phyloP scores from a whole-genome alignment of 92 coral and sea anemone genomes.

The Chrysogorgia sp. region DNA sequence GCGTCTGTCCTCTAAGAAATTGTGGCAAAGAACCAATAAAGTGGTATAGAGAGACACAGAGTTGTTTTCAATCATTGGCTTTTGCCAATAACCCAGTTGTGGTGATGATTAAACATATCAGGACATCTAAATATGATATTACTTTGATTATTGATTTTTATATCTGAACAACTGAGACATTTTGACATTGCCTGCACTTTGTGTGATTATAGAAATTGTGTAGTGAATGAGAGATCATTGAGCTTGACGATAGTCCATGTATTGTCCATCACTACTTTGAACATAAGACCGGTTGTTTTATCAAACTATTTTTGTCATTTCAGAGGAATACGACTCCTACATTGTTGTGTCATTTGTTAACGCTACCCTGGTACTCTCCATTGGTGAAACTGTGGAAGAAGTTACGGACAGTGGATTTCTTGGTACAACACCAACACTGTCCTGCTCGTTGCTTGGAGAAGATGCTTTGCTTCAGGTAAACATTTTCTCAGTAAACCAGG shows the following conservation, averaged over 20 bases:
- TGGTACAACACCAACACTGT: slow-evolving; percentile 95
- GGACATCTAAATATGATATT: slow-evolving; percentile 48
- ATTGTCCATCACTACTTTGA: too few relatives aligned
- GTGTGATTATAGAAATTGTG: background rate
- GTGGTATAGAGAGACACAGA: background rate
- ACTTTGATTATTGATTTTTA: slow-evolving; percentile 15
- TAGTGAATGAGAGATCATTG: background rate
- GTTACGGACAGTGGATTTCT: slow-evolving; percentile 98
- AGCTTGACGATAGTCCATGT: too few relatives aligned
- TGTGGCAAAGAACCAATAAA: background rate
- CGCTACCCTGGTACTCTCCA: slow-evolving; percentile 96
- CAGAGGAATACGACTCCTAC: slow-evolving; percentile 95
- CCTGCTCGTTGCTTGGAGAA: slow-evolving; percentile 94
- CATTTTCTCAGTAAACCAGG: background rate
- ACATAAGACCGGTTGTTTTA: too few relatives aligned
- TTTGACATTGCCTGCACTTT: background rate
- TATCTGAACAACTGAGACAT: slow-evolving; percentile 31
- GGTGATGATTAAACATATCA: slow-evolving; percentile 41
- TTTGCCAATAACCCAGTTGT: slow-evolving; percentile 6
- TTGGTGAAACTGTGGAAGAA: slow-evolving; percentile 99
- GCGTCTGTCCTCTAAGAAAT: too few relatives aligned
- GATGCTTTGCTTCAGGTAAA: slow-evolving; percentile 93
- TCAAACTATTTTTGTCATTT: background rate
- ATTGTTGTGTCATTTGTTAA: slow-evolving; percentile 96
- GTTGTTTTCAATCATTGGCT: too few relatives aligned